Evolutionary conservation across 35 echinoderm and acorn worm genomes (phyloP).

Genomic region (Eucidaris tribuloides): DNA sequence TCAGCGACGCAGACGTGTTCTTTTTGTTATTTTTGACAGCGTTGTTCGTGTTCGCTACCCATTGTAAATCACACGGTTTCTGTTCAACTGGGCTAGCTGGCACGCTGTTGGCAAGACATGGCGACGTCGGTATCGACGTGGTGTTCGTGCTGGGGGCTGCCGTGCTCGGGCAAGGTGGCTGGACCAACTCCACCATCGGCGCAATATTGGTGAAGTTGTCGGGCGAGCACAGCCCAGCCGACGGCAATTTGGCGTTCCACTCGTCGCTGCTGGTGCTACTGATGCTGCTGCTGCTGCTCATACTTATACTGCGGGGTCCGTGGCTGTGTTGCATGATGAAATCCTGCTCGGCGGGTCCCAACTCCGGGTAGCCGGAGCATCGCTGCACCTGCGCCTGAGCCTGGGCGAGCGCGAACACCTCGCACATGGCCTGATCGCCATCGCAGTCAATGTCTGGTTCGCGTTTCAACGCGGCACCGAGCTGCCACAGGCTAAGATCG

Average conservation of each 20-base stretch:
- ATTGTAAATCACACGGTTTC: constrained; percentile 6
- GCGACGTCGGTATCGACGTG: background rate
- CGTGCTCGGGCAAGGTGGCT: constrained; percentile 26
- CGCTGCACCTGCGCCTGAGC: constrained; percentile 17
- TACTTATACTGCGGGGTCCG: background rate
- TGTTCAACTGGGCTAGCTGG: constrained; percentile 12
- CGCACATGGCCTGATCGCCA: constrained; percentile 16
- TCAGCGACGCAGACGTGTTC: background rate
- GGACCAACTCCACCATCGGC: constrained; percentile 14
- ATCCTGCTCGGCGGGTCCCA: constrained; percentile 22
- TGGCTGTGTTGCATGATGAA: constrained; percentile 30
- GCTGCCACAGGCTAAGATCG: constrained; percentile 74
- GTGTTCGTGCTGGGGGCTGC: background rate
- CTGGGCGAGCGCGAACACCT: constrained; percentile 15
- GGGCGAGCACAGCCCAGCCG: constrained; percentile 6
- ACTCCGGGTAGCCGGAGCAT: background rate
- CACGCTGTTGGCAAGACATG: constrained; percentile 16
- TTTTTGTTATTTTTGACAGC: background rate
- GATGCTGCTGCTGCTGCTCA: constrained; percentile 19
- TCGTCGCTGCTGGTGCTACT: background rate
- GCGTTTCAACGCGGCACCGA: constrained; percentile 55
- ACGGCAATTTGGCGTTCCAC: background rate
- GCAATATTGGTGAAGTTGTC: constrained; percentile 22
- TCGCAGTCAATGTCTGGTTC: constrained; percentile 22
- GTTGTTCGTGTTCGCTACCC: background rate